phyloP scores from a whole-genome alignment of 2,113 vertebrate species.

The Pteropus alecto region DNA sequence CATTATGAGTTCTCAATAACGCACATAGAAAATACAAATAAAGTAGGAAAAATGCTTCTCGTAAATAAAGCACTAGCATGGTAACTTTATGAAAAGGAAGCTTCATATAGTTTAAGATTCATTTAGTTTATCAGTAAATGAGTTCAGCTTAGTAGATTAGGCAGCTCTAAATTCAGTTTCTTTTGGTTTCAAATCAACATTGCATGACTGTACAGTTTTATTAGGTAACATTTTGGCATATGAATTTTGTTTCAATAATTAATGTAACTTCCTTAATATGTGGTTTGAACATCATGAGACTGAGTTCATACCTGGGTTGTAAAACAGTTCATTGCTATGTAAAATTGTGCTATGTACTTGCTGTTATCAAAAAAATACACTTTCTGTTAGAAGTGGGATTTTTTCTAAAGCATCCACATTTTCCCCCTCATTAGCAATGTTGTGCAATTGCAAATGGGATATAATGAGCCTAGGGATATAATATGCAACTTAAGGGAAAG shows the following conservation, averaged over 20 bases:
- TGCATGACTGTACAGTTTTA: neutral
- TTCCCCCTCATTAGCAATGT: neutral
- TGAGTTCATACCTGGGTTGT: neutral
- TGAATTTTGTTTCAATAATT: slow-evolving; percentile 12
- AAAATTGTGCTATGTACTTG: neutral
- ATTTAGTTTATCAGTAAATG: neutral
- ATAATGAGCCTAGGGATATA: neutral
- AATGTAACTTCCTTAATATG: neutral
- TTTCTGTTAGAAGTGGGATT: neutral
- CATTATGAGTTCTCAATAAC: neutral
- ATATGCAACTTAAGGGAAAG: neutral
- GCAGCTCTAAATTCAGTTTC: neutral
- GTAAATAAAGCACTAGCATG: neutral
- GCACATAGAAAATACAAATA: neutral
- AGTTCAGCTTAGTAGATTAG: neutral
- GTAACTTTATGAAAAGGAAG: neutral
- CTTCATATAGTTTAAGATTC: neutral
- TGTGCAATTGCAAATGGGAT: neutral
- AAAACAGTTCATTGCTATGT: slow-evolving; percentile 5
- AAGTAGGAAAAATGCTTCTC: neutral
- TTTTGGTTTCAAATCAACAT: neutral
- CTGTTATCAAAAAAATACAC: neutral
- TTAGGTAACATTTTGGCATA: neutral
- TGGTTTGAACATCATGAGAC: neutral
- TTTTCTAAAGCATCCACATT: neutral